phyloP scores from a whole-genome alignment of 1,140 invertebrate genomes.

The Sminthurinus signatus region DNA sequence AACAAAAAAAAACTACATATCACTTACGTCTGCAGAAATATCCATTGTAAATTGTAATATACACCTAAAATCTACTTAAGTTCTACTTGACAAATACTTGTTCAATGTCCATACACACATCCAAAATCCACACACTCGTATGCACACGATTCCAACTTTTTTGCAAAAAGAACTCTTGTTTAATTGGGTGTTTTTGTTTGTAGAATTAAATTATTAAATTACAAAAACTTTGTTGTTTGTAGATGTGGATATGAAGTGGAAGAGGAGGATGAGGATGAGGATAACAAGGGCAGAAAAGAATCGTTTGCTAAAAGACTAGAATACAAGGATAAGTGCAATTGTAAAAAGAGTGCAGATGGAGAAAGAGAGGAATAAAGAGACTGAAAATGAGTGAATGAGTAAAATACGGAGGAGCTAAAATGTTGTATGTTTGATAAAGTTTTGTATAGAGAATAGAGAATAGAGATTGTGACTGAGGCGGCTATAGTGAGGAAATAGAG shows the following conservation, averaged over 20 bases:
- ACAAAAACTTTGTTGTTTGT: not conserved
- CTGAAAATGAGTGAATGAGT: too few species aligned
- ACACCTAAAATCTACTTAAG: too few species aligned
- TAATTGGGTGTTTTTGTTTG: not conserved
- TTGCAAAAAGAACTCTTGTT: not conserved
- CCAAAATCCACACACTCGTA: too few species aligned
- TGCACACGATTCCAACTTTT: too few species aligned
- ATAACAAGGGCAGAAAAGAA: too few species aligned
- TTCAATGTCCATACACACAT: too few species aligned
- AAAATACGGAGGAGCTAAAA: too few species aligned
- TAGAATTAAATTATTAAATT: not conserved
- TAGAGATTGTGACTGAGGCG: not conserved
- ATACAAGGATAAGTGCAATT: not conserved
- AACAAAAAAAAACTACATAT: too few species aligned
- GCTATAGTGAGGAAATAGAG: too few species aligned
- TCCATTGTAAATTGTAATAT: slow-evolving; percentile 28
- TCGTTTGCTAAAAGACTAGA: not conserved
- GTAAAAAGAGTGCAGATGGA: not conserved
- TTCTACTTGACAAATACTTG: too few species aligned
- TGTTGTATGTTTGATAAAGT: not conserved
- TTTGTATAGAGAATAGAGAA: too few species aligned
- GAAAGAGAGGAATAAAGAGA: not conserved
- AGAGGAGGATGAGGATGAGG: too few species aligned
- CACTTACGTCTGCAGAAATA: slow-evolving; percentile 31
- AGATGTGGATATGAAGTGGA: not conserved